These are phyloP conservation scores for Andricus quercusramuli DNA, from an alignment of 2,888 invertebrate genomes.

Conservation along the genomic window DNA sequence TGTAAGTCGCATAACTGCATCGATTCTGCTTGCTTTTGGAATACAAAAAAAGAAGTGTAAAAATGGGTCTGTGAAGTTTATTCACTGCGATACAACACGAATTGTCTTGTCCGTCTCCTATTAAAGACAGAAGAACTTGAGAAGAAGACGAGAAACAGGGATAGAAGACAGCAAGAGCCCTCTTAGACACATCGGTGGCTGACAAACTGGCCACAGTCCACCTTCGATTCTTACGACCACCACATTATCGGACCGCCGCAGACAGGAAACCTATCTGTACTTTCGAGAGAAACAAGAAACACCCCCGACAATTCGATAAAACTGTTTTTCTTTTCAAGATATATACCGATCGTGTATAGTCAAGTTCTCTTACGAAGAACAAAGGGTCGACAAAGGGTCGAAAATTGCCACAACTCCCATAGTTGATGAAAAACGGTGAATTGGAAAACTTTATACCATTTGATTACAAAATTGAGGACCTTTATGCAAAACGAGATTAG, in stretches of 20 bases:
- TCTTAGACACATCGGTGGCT: slow-evolving; percentile 70
- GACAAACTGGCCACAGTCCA: slow-evolving; percentile 75
- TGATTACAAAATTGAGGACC: not conserved
- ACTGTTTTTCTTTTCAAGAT: slow-evolving; percentile 51
- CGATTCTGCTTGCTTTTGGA: slow-evolving; percentile 33
- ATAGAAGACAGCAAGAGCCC: slow-evolving; percentile 54
- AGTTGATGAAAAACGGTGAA: not conserved
- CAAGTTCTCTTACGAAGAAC: not conserved
- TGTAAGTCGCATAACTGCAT: no score
- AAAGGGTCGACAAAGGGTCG: slow-evolving; percentile 1
- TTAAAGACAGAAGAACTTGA: not conserved
- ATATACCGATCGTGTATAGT: not conserved
- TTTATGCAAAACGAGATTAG: not conserved
- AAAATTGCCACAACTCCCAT: not conserved
- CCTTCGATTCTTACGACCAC: slow-evolving; percentile 70
- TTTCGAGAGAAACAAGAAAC: slow-evolving; percentile 59
- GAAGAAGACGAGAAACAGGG: slow-evolving; percentile 40
- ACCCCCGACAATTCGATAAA: slow-evolving; percentile 48
- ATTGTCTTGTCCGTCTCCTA: slow-evolving; percentile 61
- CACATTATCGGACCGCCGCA: slow-evolving; percentile 75
- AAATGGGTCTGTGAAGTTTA: slow-evolving; percentile 66
- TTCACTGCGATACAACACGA: slow-evolving; percentile 71
- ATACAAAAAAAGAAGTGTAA: slow-evolving; percentile 49
- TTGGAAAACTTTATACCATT: not conserved
- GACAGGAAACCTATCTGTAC: slow-evolving; percentile 74